Evolutionary conservation across 2,113 vertebrate species (phyloP).

Genomic region (Scalopus aquaticus): DNA sequence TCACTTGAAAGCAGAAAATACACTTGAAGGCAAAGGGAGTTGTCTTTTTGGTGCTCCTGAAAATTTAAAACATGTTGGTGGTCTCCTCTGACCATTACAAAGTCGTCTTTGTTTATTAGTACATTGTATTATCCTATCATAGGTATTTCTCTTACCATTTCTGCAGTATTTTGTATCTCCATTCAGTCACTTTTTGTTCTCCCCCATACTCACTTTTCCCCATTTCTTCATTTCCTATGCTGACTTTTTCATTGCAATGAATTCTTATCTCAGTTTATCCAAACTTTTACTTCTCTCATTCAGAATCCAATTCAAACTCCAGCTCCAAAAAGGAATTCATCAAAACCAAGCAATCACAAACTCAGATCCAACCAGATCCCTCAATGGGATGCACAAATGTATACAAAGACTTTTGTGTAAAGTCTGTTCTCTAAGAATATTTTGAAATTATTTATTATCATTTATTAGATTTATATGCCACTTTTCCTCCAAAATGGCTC

Average conservation of each 20-base stretch:
- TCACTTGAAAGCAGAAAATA: neutral
- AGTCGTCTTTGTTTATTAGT: constrained; percentile 19
- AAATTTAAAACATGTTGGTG: neutral
- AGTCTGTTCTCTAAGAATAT: neutral
- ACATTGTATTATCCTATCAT: neutral
- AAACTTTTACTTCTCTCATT: constrained; percentile 40
- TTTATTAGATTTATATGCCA: constrained; percentile 38
- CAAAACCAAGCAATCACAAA: neutral
- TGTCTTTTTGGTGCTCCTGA: neutral
- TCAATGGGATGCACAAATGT: neutral
- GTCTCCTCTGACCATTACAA: neutral
- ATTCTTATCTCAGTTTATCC: constrained; percentile 2
- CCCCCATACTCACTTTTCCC: neutral
- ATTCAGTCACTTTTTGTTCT: neutral
- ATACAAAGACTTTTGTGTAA: neutral
- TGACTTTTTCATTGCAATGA: neutral
- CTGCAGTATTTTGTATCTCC: neutral
- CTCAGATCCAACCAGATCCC: neutral
- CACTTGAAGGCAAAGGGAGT: neutral
- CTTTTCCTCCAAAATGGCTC: neutral
- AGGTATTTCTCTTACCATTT: neutral
- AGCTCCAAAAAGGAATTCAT: neutral
- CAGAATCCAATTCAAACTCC: constrained; percentile 23
- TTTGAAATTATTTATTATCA: constrained; percentile 6
- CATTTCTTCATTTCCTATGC: neutral